Evolutionary conservation across 2,797 vertebrate genomes (phyloP).

Genomic region (Amblyopsis hoosieri): DNA sequence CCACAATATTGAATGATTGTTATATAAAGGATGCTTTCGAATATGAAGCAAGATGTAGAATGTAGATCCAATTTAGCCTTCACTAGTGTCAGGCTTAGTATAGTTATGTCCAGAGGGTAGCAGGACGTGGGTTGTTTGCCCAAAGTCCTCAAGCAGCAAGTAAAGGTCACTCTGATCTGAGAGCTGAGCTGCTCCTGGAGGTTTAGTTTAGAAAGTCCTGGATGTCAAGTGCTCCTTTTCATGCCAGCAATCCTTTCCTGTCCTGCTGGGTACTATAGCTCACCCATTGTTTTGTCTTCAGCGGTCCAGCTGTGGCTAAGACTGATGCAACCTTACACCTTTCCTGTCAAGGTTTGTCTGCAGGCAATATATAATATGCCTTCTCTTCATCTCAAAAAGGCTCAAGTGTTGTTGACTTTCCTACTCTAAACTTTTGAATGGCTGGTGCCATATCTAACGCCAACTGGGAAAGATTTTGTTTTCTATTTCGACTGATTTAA

Average conservation of each 20-base stretch:
- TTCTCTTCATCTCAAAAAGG: conserved; percentile 31
- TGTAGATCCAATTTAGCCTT: too few species aligned
- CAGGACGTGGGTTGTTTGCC: too few species aligned
- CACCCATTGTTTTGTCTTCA: conserved; percentile 30
- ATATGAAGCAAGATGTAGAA: too few species aligned
- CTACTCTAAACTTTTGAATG: conserved; percentile 31
- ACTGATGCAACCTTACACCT: conserved; percentile 50
- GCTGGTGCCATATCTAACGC: conserved; percentile 24
- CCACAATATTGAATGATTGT: too few species aligned
- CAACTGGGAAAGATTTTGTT: conserved; percentile 5
- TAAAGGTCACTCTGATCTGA: conserved; percentile 1
- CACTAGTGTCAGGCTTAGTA: too few species aligned
- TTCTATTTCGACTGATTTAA: too few species aligned
- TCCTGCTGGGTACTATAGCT: conserved; percentile 34
- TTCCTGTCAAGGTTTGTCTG: conserved; percentile 44
- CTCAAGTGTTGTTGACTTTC: conserved; percentile 38
- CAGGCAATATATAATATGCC: conserved; percentile 42
- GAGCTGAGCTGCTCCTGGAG: conserved; percentile 10
- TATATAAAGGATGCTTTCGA: too few species aligned
- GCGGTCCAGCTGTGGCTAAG: conserved; percentile 31
- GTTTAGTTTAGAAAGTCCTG: conserved; percentile 30
- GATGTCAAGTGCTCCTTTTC: conserved; percentile 11
- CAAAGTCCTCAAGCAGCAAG: too few species aligned
- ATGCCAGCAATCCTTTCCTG: conserved; percentile 4
- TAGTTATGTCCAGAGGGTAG: too few species aligned